Conservation (phyloP, 2,113 vertebrate species). For the Spermophilus dauricus region DNA sequence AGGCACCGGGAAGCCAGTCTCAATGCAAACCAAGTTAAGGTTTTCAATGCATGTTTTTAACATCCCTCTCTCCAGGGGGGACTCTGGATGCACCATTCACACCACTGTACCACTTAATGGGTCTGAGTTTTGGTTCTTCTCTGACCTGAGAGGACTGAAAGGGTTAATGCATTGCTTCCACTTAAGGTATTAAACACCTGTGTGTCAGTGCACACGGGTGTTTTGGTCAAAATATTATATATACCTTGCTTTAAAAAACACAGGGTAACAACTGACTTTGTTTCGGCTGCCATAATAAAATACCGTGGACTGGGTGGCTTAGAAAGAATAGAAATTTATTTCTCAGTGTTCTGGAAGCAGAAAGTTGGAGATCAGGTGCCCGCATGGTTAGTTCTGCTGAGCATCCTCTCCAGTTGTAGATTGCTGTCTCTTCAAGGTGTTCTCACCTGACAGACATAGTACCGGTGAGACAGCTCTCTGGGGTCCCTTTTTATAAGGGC, state of each 20-base stretch:
- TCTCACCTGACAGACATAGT: not conserved
- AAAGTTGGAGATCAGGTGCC: too few species aligned
- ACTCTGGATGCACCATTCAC: not conserved
- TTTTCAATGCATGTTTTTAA: too few species aligned
- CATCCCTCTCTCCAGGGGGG: not conserved
- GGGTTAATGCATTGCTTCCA: not conserved
- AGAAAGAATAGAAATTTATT: too few species aligned
- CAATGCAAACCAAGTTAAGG: too few species aligned
- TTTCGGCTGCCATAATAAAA: too few species aligned
- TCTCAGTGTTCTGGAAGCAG: too few species aligned
- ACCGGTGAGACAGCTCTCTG: not conserved
- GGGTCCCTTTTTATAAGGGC: not conserved
- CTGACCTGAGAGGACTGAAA: not conserved
- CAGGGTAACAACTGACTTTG: not conserved
- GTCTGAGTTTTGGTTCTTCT: too few species aligned
- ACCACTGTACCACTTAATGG: too few species aligned
- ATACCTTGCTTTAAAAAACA: not conserved
- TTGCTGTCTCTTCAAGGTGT: not conserved
- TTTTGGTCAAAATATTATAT: not conserved
- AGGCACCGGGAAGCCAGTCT: not conserved
- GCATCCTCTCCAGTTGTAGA: not conserved
- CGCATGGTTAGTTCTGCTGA: not conserved
- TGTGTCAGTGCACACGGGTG: too few species aligned
- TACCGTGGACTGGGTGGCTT: too few species aligned
- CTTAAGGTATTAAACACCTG: not conserved